A percentile compares a stretch with the other conserved stretches of the same genome.
These are phyloP conservation scores for Drosophila hydei DNA, from an alignment of 1,140 invertebrate species.

Conservation along the genomic window DNA sequence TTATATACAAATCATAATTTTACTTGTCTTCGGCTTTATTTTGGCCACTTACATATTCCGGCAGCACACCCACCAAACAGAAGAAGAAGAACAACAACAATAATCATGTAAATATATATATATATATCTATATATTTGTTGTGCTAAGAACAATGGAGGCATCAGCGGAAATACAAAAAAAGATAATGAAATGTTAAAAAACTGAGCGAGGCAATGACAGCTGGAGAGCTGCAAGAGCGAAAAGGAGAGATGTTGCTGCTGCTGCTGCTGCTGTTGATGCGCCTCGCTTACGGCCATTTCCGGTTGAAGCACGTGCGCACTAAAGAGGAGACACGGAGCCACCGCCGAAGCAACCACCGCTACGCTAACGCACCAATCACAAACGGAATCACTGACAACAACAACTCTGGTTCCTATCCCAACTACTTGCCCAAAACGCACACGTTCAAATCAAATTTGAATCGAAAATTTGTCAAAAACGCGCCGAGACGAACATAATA, in stretches of 20 bases:
- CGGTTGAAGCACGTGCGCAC: constrained; percentile 82
- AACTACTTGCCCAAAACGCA: constrained; percentile 75
- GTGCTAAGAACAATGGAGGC: constrained; percentile 71
- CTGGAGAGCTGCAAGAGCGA: constrained; percentile 28
- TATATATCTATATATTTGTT: constrained; percentile 62
- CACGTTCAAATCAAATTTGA: constrained; percentile 60
- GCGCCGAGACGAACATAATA: constrained; percentile 61
- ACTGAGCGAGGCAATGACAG: constrained; percentile 54
- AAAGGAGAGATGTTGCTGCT: constrained; percentile 20
- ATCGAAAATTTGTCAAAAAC: constrained; percentile 61
- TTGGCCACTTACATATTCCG: constrained; percentile 71
- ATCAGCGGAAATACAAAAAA: constrained; percentile 67
- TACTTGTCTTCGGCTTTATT: constrained; percentile 20
- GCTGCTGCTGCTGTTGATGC: constrained; percentile 54
- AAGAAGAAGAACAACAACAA: constrained; percentile 19
- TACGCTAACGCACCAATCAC: constrained; percentile 71
- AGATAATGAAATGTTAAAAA: constrained; percentile 36
- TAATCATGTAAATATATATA: constrained; percentile 47
- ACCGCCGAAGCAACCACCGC: constrained; percentile 65
- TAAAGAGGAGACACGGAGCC: constrained; percentile 62
- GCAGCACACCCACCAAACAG: constrained; percentile 37
- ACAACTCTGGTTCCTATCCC: constrained; percentile 28
- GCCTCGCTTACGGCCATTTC: constrained; percentile 80
- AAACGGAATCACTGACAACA: constrained; percentile 59
- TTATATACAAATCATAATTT: constrained; percentile 8